Evolutionary conservation across 1,140 invertebrate species (phyloP).

Genomic region (Saccostrea cuccullata): DNA sequence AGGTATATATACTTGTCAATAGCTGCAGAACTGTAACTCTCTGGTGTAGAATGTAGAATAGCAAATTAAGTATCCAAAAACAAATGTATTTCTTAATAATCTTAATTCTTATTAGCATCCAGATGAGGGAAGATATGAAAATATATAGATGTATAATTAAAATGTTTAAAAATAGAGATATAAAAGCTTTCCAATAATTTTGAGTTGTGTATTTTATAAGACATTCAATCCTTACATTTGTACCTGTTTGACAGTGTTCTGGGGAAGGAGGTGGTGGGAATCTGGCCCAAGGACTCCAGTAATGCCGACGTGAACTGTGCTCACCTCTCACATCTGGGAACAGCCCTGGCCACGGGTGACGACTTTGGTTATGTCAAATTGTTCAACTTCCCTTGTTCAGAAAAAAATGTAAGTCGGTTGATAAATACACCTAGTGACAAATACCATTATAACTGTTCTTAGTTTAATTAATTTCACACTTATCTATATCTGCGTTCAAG

Average conservation of each 20-base stretch:
- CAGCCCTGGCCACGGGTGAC: constrained; percentile 77
- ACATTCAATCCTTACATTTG: not conserved
- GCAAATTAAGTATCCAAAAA: no score
- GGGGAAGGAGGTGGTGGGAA: constrained; percentile 77
- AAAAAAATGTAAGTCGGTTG: constrained; percentile 74
- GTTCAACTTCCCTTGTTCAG: constrained; percentile 76
- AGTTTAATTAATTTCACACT: no score
- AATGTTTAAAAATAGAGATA: no score
- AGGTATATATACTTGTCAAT: constrained; percentile 65
- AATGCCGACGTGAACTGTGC: constrained; percentile 78
- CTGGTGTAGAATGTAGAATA: no score
- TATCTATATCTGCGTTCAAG: no score
- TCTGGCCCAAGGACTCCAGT: constrained; percentile 75
- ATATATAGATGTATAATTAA: not conserved
- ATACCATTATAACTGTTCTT: no score
- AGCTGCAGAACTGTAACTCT: no score
- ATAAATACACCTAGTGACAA: no score
- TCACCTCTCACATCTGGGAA: constrained; percentile 74
- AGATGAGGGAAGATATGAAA: not conserved
- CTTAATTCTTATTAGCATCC: not conserved
- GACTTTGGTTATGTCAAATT: constrained; percentile 78
- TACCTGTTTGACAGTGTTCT: constrained; percentile 69
- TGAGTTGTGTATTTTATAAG: not conserved
- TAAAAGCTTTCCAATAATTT: not conserved
- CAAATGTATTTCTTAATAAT: no score